Base-by-base conservation (phyloP, 2,113 vertebrate species). In the Gymnocephalus cernua region DNA sequence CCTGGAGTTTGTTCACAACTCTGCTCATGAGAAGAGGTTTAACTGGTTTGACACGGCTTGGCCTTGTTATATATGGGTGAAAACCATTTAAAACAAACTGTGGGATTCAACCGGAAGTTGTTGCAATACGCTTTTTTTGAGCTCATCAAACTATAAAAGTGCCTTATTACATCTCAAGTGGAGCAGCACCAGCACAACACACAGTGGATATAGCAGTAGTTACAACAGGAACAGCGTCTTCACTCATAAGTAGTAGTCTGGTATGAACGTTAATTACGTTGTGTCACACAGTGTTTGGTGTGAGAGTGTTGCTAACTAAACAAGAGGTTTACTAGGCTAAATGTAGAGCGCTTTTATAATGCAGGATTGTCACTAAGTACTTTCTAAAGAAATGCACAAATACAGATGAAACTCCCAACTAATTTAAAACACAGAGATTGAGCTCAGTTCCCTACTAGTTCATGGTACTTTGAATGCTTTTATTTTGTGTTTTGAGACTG, bases 1-100 rank as follows among this genome's bases (percentile, higher is more conserved):
- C 54, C 35, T 74, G 67, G 66, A 54, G 61, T 78, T 58, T 72
- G 35, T 71, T 44, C 68, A 41, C 80, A 65, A 11, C 45, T 10
- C 57, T n/a, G 70, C 63, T 53, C 21, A 32, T 25, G 54, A 56
- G 32, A 29, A 14, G 54, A 35, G 19, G 57, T 18, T 13, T 10
- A 35, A 10, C 50, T 29, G 41, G 25, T 27, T 38, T 58, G 62
- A 75, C 50, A 44, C 25, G 0, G 57, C 69, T 64, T 19, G 18
- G 58, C 16, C 62, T 65, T 64, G 27, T 45, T 6, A 9, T 6
- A 2, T 18, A n/a, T 2, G 67, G 8, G 2, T 12, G 19, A 65
- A 50, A 5, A 5, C 32, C n/a, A 41, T 44, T 11, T 56, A 64
- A 69, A 32, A 68, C 64, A 71, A 70, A 21, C 50, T 21, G 21